Evolutionary conservation across 2,113 vertebrate species (phyloP), one percentile per base, ranked within the genome.

Genomic region (Ginglymostoma cirratum): DNA sequence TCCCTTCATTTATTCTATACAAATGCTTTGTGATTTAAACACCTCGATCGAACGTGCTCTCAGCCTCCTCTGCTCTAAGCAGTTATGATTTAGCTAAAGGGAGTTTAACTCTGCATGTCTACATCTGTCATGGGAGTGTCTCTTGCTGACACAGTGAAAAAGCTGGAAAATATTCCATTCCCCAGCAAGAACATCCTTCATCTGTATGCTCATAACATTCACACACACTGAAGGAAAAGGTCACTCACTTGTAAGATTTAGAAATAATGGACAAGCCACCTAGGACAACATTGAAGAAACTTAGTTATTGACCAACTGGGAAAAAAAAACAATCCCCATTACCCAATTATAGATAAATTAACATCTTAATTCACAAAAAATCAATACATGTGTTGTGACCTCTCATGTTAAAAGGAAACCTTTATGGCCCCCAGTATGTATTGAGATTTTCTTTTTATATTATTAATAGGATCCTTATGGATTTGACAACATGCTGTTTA

Each of bases 281-380:
- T 15, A 42, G 55, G 19, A 15, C 3, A 30, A 21, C 0, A 67
- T 90, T 52, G 30, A 61, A 34, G 15, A 27, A 90, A 52, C 30
- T 34, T 61, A 24, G 87, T 61, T 90, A 61, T 65, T 38, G 24
- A 24, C 7, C 38, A 94, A 48, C 14, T 7, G 2, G 19, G 10
- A 0, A 10, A 70, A 45, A 45, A 38, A 65, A 65, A 67, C 38
- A 34, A n/a, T 55, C 23, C 27, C 23, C 66, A 70, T 42, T 24
- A 94, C 27, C 65, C 66, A 94, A 67, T 94, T 94, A 48, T 70
- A 42, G 38, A 30, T 45, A 94, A 70, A 70, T 94, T 45, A 94
- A 70, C 67, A 70, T 70, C 38, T 70, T 42, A 70, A 70, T 94
- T 69, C 23, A 70, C 93, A 45, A 94, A 94, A 76, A 27, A 70